Conservation (phyloP, 2,113 vertebrate genomes). For the Pluvialis apricaria region DNA sequence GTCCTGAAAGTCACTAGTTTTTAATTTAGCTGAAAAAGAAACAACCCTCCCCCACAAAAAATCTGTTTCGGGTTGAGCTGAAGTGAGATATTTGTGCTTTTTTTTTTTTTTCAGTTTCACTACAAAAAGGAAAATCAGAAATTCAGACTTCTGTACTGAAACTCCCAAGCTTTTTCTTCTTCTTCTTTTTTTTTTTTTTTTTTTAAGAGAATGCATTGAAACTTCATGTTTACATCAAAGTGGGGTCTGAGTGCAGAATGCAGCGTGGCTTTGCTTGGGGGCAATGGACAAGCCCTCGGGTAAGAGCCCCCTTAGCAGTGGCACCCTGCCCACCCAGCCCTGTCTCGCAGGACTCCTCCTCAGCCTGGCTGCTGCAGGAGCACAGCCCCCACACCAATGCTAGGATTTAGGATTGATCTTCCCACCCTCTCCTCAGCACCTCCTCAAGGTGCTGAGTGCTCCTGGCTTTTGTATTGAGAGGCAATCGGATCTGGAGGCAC, state of each 20-base stretch:
- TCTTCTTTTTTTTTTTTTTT: background rate
- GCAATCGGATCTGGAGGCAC: background rate
- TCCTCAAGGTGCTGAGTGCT: background rate
- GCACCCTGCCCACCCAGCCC: background rate
- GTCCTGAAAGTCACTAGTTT: background rate
- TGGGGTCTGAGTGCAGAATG: background rate
- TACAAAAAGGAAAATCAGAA: background rate
- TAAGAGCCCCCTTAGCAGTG: background rate
- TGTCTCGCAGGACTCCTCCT: background rate
- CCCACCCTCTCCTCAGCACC: background rate
- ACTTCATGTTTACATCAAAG: background rate
- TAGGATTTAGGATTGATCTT: background rate
- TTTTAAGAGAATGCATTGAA: background rate
- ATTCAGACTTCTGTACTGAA: background rate
- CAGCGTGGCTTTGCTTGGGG: rapidly evolving
- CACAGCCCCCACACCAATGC: rapidly evolving
- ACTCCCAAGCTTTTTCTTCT: background rate
- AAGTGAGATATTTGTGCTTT: background rate
- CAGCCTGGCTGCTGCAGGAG: background rate
- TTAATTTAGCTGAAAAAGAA: background rate
- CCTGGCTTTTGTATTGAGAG: background rate
- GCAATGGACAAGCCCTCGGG: rapidly evolving
- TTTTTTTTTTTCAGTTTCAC: background rate
- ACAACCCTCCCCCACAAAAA: background rate
- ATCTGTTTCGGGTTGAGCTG: background rate